Base-by-base conservation (phyloP, 2,113 vertebrate species). In the Dipodomys spectabilis region DNA sequence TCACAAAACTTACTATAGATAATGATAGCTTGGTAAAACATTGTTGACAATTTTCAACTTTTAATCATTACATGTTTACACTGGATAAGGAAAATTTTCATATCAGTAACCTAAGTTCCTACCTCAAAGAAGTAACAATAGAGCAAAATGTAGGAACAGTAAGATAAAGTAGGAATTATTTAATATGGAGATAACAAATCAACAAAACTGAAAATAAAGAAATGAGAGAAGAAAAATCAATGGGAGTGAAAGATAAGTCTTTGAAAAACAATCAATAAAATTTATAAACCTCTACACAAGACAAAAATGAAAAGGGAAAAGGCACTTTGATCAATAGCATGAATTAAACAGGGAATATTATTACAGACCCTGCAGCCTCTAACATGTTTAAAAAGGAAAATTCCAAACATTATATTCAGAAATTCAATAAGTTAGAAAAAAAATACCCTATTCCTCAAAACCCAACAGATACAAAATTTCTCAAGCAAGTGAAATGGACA, bases 121-220 rank as follows among this genome's bases (percentile, higher is more conserved):
- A 32, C n/a, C 35, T 60, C 20, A 69, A 57, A 18, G 7, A 78
- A 73, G 5, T 20, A 60, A 7, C 6, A 32, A 53, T 64, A 79
- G 2, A 69, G 2, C 5, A 44, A 83, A 82, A 67, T 35, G 78
- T 5, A 60, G 0, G 1, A 71, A 86, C 65, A 8, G 7, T 20
- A 71, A 9, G 11, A 75, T 30, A 53, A 90, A 7, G 3, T 30
- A 62, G 49, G 3, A 39, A 62, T 44, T 53, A 75, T 49, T 53
- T 44, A 75, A 80, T 73, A 53, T 74, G 32, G 20, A n/a, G 8
- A 22, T 81, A 11, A 57, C 7, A 75, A 71, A 74, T 64, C 6
- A 85, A 88, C 16, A 88, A 65, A 85, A 84, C 15, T 74, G 39
- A 81, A 94, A 92, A 88, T 11, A 57, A 13, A 5, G 32, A 62